phyloP scores from a whole-genome alignment of 2,888 invertebrate species.

The Stratiomys singularior region DNA sequence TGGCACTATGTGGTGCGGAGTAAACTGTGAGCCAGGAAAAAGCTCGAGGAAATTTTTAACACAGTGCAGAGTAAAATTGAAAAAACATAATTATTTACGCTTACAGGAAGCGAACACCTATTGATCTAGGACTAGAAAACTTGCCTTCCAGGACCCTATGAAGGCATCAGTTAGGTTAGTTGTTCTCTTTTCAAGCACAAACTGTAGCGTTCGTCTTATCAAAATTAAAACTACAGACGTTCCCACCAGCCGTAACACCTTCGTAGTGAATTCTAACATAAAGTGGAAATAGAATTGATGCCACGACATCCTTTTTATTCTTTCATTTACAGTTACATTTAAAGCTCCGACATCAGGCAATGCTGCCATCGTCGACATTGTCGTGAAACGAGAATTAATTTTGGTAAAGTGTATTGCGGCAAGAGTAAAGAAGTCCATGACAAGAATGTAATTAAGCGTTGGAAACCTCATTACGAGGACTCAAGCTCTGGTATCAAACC shows the following conservation, averaged over 20 bases:
- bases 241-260: background rate
- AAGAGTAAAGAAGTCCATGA: conserved; percentile 46
- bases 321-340: background rate
- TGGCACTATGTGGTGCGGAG: too few species aligned
- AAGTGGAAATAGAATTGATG: conserved; percentile 20
- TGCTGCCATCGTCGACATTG: conserved; percentile 14
- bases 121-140: too few species aligned
- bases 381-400: conserved; percentile 40
- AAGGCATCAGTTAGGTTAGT: too few species aligned
- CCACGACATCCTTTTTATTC: background rate
- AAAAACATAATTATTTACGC: too few species aligned
- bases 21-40: too few species aligned
- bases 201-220: background rate
- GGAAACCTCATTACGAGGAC: conserved; percentile 36
- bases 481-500: background rate
- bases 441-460: conserved; percentile 47
- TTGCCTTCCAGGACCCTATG: too few species aligned
- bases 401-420: conserved; percentile 44
- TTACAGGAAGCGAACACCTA: too few species aligned
- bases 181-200: too few species aligned
- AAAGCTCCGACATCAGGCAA: background rate
- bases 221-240: background rate
- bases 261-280: background rate
- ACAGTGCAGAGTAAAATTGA: too few species aligned
- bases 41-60: too few species aligned